These are phyloP conservation scores for Pristis pectinata DNA, from an alignment of 2,797 vertebrate genomes.

Conservation along the genomic window DNA sequence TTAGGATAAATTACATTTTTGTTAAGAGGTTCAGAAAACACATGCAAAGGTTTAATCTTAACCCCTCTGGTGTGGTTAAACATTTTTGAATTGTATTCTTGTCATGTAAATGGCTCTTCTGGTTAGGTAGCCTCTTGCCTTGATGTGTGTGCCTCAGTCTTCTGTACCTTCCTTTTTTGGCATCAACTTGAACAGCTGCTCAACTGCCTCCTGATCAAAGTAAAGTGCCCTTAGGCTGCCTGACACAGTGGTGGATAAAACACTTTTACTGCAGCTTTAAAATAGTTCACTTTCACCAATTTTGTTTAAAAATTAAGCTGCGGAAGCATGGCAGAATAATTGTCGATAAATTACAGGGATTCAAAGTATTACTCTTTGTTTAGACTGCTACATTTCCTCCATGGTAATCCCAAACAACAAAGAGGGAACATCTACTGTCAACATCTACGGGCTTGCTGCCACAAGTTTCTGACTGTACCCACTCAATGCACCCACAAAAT, in stretches of 20 bases:
- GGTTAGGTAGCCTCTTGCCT: background rate
- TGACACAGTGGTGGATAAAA: background rate
- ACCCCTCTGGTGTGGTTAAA: background rate
- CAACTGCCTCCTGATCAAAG: background rate
- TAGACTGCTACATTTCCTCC: background rate
- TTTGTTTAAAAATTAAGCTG: background rate
- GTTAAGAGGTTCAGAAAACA: background rate
- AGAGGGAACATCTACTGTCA: background rate
- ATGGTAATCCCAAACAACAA: background rate
- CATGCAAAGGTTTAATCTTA: background rate
- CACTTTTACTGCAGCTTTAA: background rate
- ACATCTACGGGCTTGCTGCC: background rate
- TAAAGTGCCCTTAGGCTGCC: background rate
- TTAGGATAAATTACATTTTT: background rate
- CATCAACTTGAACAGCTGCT: background rate
- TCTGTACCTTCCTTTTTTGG: background rate
- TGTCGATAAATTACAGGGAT: background rate
- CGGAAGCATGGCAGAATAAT: background rate
- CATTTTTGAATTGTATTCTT: background rate
- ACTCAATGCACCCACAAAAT: background rate
- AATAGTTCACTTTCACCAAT: background rate
- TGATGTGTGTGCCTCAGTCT: background rate
- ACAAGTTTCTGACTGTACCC: background rate
- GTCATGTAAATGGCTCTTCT: too few relatives aligned
- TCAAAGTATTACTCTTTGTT: background rate